phyloP scores from a whole-genome alignment of 2,113 vertebrate genomes.

The Halichoeres trimaculatus region DNA sequence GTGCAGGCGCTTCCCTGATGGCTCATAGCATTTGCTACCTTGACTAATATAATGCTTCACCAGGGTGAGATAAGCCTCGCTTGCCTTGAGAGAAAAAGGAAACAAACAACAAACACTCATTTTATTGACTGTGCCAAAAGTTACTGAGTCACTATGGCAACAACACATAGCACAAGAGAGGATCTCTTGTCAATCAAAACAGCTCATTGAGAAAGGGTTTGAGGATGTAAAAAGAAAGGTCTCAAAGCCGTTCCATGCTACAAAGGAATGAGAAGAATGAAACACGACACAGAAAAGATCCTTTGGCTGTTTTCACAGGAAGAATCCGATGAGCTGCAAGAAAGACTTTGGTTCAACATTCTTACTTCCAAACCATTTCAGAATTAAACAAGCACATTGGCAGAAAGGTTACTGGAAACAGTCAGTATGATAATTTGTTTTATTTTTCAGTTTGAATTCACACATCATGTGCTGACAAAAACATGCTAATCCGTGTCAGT shows the following conservation, averaged over 20 bases:
- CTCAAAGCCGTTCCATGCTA: background rate
- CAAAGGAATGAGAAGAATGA: background rate
- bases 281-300: background rate
- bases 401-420: background rate
- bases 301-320: background rate
- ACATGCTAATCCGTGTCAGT: background rate
- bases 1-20: background rate
- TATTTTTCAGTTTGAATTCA: background rate
- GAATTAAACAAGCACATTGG: no score
- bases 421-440: background rate
- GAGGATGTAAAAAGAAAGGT: constrained; percentile 23
- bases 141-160: constrained; percentile 65
- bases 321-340: background rate
- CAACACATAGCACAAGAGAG: constrained; percentile 41
- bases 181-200: constrained; percentile 54
- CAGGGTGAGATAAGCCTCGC: constrained; percentile 23
- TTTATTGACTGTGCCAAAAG: constrained; percentile 41
- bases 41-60: constrained; percentile 48
- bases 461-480: background rate
- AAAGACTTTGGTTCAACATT: background rate
- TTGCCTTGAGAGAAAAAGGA: constrained; percentile 30
- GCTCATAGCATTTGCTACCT: constrained; percentile 29
- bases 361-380: background rate
- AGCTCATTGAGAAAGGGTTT: constrained; percentile 28
- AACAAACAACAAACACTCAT: constrained; percentile 29